Percentiles rank a stretch among this genome's conserved stretches.
Evolutionary conservation across 2,113 vertebrate genomes (phyloP).

Genomic region (Anolis sagrei): DNA sequence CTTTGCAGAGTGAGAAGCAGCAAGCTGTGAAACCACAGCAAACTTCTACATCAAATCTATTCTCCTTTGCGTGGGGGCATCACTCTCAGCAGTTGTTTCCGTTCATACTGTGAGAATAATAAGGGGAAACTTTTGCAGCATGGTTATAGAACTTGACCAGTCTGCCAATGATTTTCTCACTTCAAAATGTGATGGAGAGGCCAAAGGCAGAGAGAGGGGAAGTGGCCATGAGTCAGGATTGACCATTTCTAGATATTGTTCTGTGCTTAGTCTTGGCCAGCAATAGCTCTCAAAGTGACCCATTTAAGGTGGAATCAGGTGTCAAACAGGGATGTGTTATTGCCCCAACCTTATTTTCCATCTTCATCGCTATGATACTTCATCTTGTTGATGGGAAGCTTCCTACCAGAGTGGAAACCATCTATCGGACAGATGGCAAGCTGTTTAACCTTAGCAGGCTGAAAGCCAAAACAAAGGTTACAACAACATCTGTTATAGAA

Average conservation of each 20-base stretch:
- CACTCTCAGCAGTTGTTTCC: neutral
- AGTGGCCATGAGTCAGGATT: neutral
- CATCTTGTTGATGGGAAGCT: no score
- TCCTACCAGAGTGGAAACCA: no score
- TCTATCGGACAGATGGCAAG: no score
- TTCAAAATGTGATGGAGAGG: neutral
- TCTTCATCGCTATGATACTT: no score
- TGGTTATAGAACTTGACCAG: neutral
- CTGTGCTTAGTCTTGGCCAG: no score
- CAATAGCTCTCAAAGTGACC: no score
- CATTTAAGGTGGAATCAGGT: no score
- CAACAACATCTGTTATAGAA: no score
- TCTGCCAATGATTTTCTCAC: neutral
- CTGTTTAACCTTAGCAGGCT: no score
- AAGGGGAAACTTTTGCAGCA: neutral
- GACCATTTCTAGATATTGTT: conserved; percentile 47
- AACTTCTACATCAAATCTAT: neutral
- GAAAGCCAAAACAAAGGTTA: no score
- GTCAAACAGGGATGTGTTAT: no score
- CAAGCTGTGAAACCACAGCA: neutral
- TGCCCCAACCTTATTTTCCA: no score
- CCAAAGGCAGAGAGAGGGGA: neutral
- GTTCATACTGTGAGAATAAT: neutral
- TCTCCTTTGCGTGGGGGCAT: neutral
- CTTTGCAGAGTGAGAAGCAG: neutral